Percentiles rank a stretch among this genome's conserved stretches.
Conservation (phyloP, 1,140 invertebrate genomes). For the Brachionus rubens region DNA sequence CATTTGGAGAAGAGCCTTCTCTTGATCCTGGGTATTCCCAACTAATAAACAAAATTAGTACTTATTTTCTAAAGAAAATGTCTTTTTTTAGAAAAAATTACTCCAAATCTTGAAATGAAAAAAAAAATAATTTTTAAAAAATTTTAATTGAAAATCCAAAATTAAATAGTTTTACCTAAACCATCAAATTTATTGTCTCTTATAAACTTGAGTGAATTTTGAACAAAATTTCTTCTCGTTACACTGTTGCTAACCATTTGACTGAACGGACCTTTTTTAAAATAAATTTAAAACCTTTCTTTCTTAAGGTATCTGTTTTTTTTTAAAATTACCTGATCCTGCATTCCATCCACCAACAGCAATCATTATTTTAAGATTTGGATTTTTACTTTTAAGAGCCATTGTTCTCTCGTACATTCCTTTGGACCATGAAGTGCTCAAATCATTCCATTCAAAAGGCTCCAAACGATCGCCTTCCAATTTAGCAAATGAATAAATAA, state of each 20-base stretch:
- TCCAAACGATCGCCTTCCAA: conserved; percentile 66
- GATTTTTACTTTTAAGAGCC: conserved; percentile 24
- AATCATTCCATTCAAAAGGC: conserved; percentile 76
- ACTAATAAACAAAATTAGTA: too few species aligned
- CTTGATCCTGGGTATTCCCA: conserved; percentile 69
- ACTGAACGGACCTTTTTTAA: conserved; percentile 56
- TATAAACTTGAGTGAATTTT: conserved; percentile 48
- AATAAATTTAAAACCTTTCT: conserved; percentile 40
- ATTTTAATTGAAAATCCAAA: background rate
- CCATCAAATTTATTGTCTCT: conserved; percentile 61
- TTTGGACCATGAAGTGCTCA: conserved; percentile 57
- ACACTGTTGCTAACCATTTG: conserved; percentile 73
- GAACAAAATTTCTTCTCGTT: conserved; percentile 33
- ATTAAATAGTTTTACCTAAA: conserved; percentile 58
- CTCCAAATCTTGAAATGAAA: conserved; percentile 61
- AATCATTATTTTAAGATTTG: background rate
- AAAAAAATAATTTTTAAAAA: conserved; percentile 48
- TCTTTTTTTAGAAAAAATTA: too few species aligned
- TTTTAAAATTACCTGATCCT: too few species aligned
- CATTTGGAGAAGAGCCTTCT: conserved; percentile 49
- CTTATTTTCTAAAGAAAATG: too few species aligned
- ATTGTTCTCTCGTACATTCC: conserved; percentile 29
- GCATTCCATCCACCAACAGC: conserved; percentile 71
- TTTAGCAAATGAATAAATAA: conserved; percentile 87
- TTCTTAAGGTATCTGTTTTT: too few species aligned